Base-by-base conservation (phyloP, 2,797 vertebrate species). In the Epinephelus malabaricus region DNA sequence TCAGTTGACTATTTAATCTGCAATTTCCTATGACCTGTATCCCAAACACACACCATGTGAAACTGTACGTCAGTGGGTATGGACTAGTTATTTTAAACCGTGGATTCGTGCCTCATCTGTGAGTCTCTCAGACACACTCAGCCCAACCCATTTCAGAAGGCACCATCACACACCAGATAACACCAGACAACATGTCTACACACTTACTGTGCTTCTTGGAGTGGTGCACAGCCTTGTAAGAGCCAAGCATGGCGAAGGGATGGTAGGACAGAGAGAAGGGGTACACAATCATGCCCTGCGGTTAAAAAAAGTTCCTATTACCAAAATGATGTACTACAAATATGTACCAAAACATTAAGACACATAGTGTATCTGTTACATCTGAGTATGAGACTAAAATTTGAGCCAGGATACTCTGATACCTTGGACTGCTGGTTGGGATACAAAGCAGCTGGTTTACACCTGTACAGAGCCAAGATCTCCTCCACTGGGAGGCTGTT, bases 221-320 rank as follows among this genome's bases (percentile, higher is more conserved):
- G 66, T 94, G 92, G 18, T 96, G 89, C 49, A 96, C 95, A 5
- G 96, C 97, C 81, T 96, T 95, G 76, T 95, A 95, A 0, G 97
- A 97, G 34, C 92, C 92, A 27, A 98, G 89, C 96, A 97, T 97
- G 69, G 97, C 96, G 69, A 95, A 95, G 3, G 96, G 97, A 76
- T 97, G 97, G 89, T 96, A 89, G 63, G 96, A 97, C 8, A 97
- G 92, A 43, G 86, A 95, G 79, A 96, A 94, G 43, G 95, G 92
- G 38, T 94, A 94, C 73, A 95, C 89, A 1, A 95, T 93, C 0
- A 90, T 40, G 6, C 86, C 92, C 95, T 96, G 17, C 2, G 67
- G 9, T 18, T 17, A 6, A 47, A 47, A 6, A 5, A 17, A 47
- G 15, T 18, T 21, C 49, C 25, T 51, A 5, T 19, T 5, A 38